phyloP scores from a whole-genome alignment of 2,113 vertebrate genomes.

The Solenodon paradoxus region DNA sequence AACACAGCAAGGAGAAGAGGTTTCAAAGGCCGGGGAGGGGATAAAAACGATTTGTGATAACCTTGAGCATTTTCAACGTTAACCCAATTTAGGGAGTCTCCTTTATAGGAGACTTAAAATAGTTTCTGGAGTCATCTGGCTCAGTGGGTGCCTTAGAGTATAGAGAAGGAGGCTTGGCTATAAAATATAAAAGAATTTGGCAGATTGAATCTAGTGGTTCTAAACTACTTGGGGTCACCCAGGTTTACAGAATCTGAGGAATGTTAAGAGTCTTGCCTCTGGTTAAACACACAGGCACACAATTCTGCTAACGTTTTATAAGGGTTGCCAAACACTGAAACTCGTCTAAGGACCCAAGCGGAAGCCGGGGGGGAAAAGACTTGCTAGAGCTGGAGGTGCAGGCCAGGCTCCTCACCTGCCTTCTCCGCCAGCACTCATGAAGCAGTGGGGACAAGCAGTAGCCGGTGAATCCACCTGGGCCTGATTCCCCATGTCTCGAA shows the following conservation, averaged over 20 bases:
- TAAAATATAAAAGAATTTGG: neutral
- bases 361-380: too few species aligned
- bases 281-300: neutral
- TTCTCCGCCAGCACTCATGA: neutral
- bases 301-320: neutral
- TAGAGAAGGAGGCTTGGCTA: neutral
- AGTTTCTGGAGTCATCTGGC: neutral
- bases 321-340: neutral
- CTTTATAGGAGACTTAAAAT: neutral
- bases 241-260: neutral
- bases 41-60: neutral
- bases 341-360: neutral
- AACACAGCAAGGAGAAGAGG: neutral
- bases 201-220: neutral
- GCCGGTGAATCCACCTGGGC: neutral
- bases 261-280: neutral
- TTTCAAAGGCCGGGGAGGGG: neutral
- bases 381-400: too few species aligned
- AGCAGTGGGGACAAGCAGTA: neutral
- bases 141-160: neutral
- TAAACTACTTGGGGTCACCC: neutral
- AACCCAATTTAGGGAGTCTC: neutral
- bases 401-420: neutral
- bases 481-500: neutral
- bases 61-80: constrained; percentile 5